These are phyloP conservation scores for Drosophila algonquin DNA, from an alignment of 2,888 invertebrate genomes.

Conservation along the genomic window DNA sequence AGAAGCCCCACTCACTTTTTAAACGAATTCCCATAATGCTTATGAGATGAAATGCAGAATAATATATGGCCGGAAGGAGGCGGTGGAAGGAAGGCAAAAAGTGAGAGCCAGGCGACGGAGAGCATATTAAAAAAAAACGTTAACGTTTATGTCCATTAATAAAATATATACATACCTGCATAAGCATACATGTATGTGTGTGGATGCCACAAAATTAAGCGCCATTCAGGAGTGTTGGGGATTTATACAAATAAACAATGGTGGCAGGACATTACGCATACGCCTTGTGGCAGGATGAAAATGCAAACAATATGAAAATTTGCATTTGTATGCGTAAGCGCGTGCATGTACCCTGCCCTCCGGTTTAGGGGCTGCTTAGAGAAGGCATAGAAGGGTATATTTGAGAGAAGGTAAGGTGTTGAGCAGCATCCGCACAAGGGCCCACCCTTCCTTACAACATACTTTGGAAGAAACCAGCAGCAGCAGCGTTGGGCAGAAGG, in stretches of 20 bases:
- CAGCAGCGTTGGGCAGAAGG: neutral
- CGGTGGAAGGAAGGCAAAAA: neutral
- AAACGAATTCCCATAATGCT: constrained; percentile 37
- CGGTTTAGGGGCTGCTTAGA: neutral
- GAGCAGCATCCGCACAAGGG: neutral
- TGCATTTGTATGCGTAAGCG: constrained; percentile 66
- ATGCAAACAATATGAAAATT: constrained; percentile 63
- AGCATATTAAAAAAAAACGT: constrained; percentile 48
- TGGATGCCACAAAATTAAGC: constrained; percentile 54
- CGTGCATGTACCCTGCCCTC: constrained; percentile 40
- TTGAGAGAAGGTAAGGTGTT: neutral
- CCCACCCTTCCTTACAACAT: neutral
- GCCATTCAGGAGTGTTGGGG: constrained; percentile 54
- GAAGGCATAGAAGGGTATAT: neutral
- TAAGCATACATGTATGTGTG: constrained; percentile 18
- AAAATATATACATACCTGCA: constrained; percentile 53
- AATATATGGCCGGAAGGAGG: constrained; percentile 2
- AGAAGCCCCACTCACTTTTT: constrained; percentile 11
- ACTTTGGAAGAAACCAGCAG: neutral
- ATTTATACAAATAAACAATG: constrained; percentile 55
- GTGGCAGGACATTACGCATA: constrained; percentile 54
- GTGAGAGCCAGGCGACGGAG: neutral
- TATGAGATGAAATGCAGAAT: constrained; percentile 43
- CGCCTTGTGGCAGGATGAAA: constrained; percentile 52
- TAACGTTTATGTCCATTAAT: constrained; percentile 67